These are phyloP conservation scores for Lepus timidus DNA, from an alignment of 2,113 vertebrate genomes.

Conservation along the genomic window DNA sequence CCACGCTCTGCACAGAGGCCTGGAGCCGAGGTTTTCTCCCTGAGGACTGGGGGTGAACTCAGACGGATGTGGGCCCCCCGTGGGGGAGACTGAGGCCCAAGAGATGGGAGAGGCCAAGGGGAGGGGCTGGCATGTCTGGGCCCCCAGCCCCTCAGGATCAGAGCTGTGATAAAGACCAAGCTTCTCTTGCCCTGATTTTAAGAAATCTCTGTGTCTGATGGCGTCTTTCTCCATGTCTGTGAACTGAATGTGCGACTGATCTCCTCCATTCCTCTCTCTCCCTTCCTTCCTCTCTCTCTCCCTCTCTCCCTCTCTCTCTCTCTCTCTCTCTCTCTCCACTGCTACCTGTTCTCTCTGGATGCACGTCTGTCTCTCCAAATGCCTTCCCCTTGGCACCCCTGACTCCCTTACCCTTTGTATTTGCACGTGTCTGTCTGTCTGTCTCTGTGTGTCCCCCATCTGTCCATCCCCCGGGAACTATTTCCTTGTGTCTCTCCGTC, in stretches of 20 bases:
- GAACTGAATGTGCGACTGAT: not conserved
- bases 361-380: not conserved
- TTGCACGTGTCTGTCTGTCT: not conserved
- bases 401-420: not conserved
- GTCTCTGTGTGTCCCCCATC: not conserved
- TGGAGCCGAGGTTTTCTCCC: not conserved
- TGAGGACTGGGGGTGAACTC: not conserved
- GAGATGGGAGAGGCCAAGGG: not conserved
- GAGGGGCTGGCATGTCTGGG: rapidly evolving
- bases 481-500: not conserved
- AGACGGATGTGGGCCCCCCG: not conserved
- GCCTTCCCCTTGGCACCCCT: not conserved
- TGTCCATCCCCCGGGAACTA: too few relatives aligned
- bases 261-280: too few relatives aligned
- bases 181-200: not conserved
- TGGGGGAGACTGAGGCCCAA: not conserved
- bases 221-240: not conserved
- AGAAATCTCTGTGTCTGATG: not conserved
- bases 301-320: not conserved
- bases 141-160: not conserved
- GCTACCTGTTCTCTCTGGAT: not conserved
- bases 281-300: not conserved
- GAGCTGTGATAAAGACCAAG: not conserved
- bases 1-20: not conserved
- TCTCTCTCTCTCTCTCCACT: not conserved